These are phyloP conservation scores for Pedionomus torquatus DNA, from an alignment of 2,113 vertebrate genomes.

Conservation along the genomic window DNA sequence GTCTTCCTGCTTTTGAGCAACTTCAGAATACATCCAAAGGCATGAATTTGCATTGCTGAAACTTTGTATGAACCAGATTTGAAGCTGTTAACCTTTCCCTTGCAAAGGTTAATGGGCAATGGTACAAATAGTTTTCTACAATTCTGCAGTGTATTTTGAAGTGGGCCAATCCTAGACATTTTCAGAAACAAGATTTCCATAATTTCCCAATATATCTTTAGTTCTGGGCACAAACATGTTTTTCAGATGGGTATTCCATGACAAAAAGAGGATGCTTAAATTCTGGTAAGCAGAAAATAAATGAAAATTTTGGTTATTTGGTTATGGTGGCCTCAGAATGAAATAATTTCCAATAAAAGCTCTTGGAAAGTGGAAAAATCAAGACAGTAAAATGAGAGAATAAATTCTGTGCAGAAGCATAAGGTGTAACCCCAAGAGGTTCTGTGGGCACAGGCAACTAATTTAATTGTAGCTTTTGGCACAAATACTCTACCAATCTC, in stretches of 20 bases:
- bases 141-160: not conserved
- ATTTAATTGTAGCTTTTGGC: not conserved
- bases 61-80: not conserved
- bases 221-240: not conserved
- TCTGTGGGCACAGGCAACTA: not conserved
- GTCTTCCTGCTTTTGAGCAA: not conserved
- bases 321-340: not conserved
- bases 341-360: not conserved
- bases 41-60: not conserved
- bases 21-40: not conserved
- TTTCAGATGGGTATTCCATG: not conserved
- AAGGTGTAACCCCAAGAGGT: not conserved
- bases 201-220: not conserved
- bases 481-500: not conserved
- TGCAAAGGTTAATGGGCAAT: not conserved
- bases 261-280: accelerated
- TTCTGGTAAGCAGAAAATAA: not conserved
- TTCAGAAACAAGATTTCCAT: not conserved
- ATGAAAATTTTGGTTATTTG: not conserved
- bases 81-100: not conserved
- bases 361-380: not conserved
- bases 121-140: not conserved
- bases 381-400: not conserved
- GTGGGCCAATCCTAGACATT: not conserved
- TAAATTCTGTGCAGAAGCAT: not conserved